Evolutionary conservation across 2,113 vertebrate species (phyloP).

Genomic region (Thoracochromis brauschi): DNA sequence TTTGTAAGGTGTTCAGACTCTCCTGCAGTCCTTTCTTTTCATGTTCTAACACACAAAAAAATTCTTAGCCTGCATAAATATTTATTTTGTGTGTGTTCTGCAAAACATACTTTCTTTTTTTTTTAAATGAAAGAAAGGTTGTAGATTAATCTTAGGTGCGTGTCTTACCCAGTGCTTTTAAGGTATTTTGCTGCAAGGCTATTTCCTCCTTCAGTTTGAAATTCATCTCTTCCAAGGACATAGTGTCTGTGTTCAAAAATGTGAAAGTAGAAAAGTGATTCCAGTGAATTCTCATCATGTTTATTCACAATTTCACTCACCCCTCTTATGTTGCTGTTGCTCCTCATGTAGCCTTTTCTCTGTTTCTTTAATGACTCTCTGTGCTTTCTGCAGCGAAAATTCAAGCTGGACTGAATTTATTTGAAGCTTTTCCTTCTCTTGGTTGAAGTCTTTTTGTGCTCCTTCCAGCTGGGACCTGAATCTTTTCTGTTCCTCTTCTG

Average conservation of each 20-base stretch:
- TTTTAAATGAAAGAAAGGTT: not conserved
- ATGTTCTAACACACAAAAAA: conserved; percentile 40
- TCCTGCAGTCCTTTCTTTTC: conserved; percentile 62
- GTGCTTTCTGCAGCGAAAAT: conserved; percentile 51
- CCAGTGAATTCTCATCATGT: not conserved
- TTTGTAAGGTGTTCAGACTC: conserved; percentile 53
- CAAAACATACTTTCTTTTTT: not conserved
- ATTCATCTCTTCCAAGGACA: conserved; percentile 65
- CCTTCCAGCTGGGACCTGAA: conserved; percentile 59
- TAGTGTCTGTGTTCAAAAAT: conserved; percentile 40
- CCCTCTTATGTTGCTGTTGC: conserved; percentile 67
- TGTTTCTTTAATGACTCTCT: conserved; percentile 37
- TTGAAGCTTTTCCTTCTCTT: conserved; percentile 55
- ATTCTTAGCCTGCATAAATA: not conserved
- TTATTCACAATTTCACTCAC: conserved; percentile 39
- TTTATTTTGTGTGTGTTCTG: not conserved
- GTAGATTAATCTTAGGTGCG: not conserved
- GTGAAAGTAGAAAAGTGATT: not conserved
- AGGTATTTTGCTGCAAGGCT: conserved; percentile 52
- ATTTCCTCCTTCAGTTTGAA: conserved; percentile 68
- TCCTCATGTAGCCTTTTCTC: conserved; percentile 62
- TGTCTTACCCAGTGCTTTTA: conserved; percentile 74
- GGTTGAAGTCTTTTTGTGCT: conserved; percentile 51
- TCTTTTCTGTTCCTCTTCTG: conserved; percentile 55
- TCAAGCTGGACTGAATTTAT: conserved; percentile 64